Evolutionary conservation across 1,140 invertebrate genomes (phyloP).

Genomic region (Drosophila rhopaloa): DNA sequence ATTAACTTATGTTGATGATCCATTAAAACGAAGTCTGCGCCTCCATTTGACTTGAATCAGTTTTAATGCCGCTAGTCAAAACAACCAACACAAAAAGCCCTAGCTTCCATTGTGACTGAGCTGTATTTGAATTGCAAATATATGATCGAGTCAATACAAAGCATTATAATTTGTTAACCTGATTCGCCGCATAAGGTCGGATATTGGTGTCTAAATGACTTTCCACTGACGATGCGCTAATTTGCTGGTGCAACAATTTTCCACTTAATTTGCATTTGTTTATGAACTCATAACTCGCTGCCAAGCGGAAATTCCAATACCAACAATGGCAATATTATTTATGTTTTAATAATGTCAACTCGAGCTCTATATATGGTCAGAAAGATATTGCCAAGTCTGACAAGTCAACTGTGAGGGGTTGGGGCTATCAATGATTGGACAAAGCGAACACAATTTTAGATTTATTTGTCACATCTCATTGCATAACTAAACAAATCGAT

Average conservation of each 20-base stretch:
- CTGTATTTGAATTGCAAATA: constrained; percentile 74
- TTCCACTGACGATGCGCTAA: constrained; percentile 69
- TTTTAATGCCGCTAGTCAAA: constrained; percentile 52
- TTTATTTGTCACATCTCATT: constrained; percentile 1
- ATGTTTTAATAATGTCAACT: constrained; percentile 74
- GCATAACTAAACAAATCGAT: not conserved
- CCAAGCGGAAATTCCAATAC: constrained; percentile 70
- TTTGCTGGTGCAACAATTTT: constrained; percentile 78
- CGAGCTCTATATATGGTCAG: constrained; percentile 54
- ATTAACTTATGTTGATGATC: constrained; percentile 78
- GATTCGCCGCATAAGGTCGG: constrained; percentile 39
- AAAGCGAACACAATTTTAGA: constrained; percentile 1
- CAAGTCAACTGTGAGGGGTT: not conserved
- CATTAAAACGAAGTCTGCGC: constrained; percentile 64
- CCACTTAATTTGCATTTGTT: constrained; percentile 75
- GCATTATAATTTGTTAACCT: constrained; percentile 68
- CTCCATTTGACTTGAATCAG: constrained; percentile 48
- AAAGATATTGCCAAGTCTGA: constrained; percentile 3
- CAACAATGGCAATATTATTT: constrained; percentile 74
- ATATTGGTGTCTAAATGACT: constrained; percentile 38
- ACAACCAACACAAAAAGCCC: constrained; percentile 14
- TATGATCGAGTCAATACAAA: constrained; percentile 61
- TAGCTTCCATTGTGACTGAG: constrained; percentile 30
- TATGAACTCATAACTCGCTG: constrained; percentile 73
- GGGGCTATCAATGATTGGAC: constrained; percentile 14